Conservation (phyloP, 2,113 vertebrate genomes). For the Oplegnathus fasciatus region DNA sequence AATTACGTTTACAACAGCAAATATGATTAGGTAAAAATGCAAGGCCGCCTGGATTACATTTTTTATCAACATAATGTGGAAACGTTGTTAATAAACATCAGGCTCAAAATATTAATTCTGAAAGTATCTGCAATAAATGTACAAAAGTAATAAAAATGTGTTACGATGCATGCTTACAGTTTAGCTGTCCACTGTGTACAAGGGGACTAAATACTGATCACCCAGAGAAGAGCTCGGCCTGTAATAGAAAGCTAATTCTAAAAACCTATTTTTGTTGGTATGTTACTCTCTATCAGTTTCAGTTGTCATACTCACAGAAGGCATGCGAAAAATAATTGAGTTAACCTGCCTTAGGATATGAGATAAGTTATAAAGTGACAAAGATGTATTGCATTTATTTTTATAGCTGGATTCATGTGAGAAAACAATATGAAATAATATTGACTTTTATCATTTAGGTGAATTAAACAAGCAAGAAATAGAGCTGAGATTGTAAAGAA, state of each 20-base stretch:
- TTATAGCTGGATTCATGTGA: not conserved
- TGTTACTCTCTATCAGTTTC: constrained; percentile 8
- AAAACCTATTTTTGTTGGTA: constrained; percentile 12
- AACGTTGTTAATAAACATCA: not conserved
- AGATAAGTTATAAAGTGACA: constrained; percentile 25
- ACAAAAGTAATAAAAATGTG: not conserved
- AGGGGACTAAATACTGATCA: constrained; percentile 5
- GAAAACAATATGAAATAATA: constrained; percentile 28
- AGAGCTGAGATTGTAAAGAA: not conserved
- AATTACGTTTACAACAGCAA: not conserved
- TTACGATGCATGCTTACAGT: not conserved
- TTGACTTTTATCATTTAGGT: constrained; percentile 12
- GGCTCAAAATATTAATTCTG: not conserved
- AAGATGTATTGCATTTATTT: constrained; percentile 32
- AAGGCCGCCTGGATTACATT: not conserved
- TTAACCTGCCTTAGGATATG: constrained; percentile 24
- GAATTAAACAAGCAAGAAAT: constrained; percentile 4
- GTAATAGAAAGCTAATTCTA: not conserved
- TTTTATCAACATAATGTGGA: not conserved
- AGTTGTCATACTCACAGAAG: constrained; percentile 17
- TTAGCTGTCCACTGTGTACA: not conserved
- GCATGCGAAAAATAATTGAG: constrained; percentile 24
- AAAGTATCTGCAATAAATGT: not conserved
- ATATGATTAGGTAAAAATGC: not conserved
- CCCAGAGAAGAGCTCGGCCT: not conserved